phyloP scores from a whole-genome alignment of 2,797 vertebrate species.

The Chaenodraco wilsoni region DNA sequence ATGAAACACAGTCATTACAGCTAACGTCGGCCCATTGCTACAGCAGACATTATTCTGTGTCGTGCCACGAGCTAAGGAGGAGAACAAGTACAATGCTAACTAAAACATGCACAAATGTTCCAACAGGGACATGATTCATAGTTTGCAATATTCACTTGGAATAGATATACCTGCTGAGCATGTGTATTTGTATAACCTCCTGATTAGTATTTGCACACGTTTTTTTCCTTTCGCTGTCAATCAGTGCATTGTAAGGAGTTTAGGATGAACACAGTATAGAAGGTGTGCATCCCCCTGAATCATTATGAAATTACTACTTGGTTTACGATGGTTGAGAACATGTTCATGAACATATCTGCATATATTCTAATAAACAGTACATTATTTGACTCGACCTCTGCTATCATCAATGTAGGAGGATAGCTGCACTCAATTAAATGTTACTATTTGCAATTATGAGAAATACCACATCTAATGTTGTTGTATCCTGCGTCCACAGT shows the following conservation, averaged over 20 bases:
- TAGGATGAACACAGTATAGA: not conserved
- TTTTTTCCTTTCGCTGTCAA: not conserved
- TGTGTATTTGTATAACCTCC: not conserved
- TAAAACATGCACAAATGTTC: not conserved
- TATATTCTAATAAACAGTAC: not conserved
- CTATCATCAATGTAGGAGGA: not conserved
- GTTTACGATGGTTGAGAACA: not conserved
- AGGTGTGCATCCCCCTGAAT: too few relatives aligned
- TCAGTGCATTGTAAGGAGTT: not conserved
- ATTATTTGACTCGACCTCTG: not conserved
- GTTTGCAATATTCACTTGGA: not conserved
- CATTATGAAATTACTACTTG: not conserved
- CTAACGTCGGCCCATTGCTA: slow-evolving; percentile 26
- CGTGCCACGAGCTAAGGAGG: slow-evolving; percentile 15
- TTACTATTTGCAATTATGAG: not conserved
- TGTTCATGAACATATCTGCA: not conserved
- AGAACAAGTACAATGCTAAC: not conserved
- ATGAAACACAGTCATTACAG: slow-evolving; percentile 56
- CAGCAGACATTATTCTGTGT: slow-evolving; percentile 18
- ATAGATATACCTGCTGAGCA: not conserved
- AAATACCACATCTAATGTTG: not conserved
- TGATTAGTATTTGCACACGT: not conserved
- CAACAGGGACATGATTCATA: not conserved
- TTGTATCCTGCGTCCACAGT: not conserved
- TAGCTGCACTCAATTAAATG: not conserved